These are phyloP conservation scores for Neodiprion fabricii DNA, from an alignment of 1,140 invertebrate genomes.

Conservation along the genomic window DNA sequence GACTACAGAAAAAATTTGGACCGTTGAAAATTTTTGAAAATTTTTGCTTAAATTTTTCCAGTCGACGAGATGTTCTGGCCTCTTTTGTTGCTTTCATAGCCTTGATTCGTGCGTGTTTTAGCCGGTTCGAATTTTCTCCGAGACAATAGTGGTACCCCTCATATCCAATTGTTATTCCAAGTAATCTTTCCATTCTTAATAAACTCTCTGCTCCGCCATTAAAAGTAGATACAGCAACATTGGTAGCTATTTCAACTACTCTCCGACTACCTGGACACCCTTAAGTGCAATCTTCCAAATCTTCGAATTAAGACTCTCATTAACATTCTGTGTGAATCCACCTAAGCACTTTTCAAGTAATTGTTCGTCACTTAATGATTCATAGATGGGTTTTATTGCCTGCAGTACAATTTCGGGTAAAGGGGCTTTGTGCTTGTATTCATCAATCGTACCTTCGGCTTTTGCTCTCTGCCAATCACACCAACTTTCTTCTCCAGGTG, in stretches of 20 bases:
- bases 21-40: too few relatives aligned
- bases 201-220: too few relatives aligned
- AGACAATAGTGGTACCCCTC: too few relatives aligned
- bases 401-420: conserved; percentile 4
- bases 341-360: conserved; percentile 27
- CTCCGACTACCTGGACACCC: background rate
- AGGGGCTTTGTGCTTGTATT: conserved; percentile 11
- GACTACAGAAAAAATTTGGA: too few relatives aligned
- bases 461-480: conserved; percentile 16
- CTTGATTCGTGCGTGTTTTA: too few relatives aligned
- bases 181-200: too few relatives aligned
- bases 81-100: too few relatives aligned
- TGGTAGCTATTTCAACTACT: conserved; percentile 7
- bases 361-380: conserved; percentile 12
- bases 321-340: conserved; percentile 22
- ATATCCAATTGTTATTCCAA: too few relatives aligned
- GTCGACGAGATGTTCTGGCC: too few relatives aligned
- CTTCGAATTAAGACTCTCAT: conserved; percentile 25
- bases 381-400: conserved; percentile 25
- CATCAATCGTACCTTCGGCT: conserved; percentile 4
- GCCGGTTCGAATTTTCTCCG: too few relatives aligned
- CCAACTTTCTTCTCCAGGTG: conserved; percentile 24
- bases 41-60: too few relatives aligned
- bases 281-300: conserved; percentile 27
- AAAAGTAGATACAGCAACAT: too few relatives aligned